phyloP scores from a whole-genome alignment of 2,797 vertebrate species.

The Gambelia wislizenii region DNA sequence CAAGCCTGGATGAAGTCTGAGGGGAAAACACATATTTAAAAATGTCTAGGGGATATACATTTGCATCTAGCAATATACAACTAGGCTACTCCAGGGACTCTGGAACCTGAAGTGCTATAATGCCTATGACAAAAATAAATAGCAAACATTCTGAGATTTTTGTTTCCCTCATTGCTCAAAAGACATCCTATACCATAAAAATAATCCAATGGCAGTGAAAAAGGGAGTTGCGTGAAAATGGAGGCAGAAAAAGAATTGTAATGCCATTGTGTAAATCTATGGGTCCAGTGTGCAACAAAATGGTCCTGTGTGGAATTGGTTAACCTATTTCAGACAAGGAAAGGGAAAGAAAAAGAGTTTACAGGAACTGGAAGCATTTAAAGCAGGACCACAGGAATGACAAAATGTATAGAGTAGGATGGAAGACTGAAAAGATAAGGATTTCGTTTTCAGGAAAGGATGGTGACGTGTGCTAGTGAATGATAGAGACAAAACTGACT shows the following conservation, averaged over 20 bases:
- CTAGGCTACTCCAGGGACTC: constrained; percentile 33
- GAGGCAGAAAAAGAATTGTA: not conserved
- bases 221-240: constrained; percentile 12
- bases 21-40: constrained; percentile 18
- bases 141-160: constrained; percentile 45
- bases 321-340: not conserved
- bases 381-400: not conserved
- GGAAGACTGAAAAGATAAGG: not conserved
- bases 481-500: not conserved
- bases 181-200: constrained; percentile 52
- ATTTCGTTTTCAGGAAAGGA: not conserved
- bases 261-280: not conserved
- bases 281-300: not conserved
- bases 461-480: not conserved
- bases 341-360: not conserved
- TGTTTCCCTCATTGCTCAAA: constrained; percentile 32
- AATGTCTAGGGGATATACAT: constrained; percentile 48
- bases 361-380: not conserved
- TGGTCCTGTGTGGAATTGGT: constrained; percentile 7
- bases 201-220: constrained; percentile 9
- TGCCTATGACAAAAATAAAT: constrained; percentile 33
- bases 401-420: constrained; percentile 2
- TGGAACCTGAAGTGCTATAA: constrained; percentile 22
- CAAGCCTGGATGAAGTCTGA: not conserved
- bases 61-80: constrained; percentile 47